A percentile compares a stretch with the other conserved stretches of the same genome.
These are phyloP conservation scores for Mormyrops attenuatus DNA, from an alignment of 2,797 vertebrate species.

Conservation along the genomic window DNA sequence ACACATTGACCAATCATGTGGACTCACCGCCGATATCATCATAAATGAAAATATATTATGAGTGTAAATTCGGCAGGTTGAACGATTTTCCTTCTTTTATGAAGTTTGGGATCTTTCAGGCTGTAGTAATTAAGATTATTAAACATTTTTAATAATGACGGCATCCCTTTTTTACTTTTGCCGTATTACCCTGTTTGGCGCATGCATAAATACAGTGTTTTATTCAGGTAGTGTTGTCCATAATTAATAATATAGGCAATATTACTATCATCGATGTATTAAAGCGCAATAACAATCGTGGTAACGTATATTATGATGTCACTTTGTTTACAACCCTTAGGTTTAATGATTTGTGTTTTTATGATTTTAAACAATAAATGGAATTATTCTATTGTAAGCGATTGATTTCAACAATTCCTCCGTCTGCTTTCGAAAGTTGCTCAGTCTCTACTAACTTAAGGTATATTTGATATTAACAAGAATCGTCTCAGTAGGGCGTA, in stretches of 20 bases:
- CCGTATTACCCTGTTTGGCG: not conserved
- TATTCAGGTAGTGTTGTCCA: not conserved
- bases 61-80: not conserved
- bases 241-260: not conserved
- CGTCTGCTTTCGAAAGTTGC: not conserved
- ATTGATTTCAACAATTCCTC: not conserved
- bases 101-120: not conserved
- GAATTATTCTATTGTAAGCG: not conserved
- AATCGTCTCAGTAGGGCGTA: not conserved
- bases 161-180: not conserved
- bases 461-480: not conserved
- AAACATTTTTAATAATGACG: not conserved
- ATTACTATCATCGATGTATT: not conserved
- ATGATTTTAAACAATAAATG: not conserved
- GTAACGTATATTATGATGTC: not conserved
- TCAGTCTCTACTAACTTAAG: not conserved
- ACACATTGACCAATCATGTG: not conserved
- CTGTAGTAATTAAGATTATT: not conserved
- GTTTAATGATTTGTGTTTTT: not conserved
- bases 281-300: not conserved
- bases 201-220: not conserved
- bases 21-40: not conserved
- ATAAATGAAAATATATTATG: not conserved
- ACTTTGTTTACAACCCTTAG: not conserved
- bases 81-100: not conserved